Evolutionary conservation across 2,113 vertebrate species (phyloP), one percentile per base, ranked within the genome.

Genomic region (Cricetomys ansorgei): DNA sequence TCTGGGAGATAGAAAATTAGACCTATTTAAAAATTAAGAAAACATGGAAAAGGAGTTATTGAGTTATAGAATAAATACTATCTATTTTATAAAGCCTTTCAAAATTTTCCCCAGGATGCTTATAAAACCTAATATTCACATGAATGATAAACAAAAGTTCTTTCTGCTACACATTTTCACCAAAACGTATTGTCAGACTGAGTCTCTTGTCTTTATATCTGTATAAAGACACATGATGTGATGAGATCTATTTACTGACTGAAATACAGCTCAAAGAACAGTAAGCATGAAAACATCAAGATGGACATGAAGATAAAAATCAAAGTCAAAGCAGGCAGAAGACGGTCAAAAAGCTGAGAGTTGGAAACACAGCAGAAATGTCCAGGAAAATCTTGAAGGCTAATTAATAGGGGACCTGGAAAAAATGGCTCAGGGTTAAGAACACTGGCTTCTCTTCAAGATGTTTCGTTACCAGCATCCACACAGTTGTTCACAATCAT

Each of bases 321-420:
- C 23, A 85, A 73, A 90, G 23, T 29, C 65, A 85, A 37, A 90
- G 23, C 16, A 86, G 88, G 93, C 12, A 5, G 92, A 93, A 94
- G 1, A 11, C 25, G 29, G 0, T 67, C 79, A 88, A 64, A 94
- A 55, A 55, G 37, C 50, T 53, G 0, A 53, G 65, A 88, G 10
- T 23, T 72, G 48, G 88, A 95, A 94, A 90, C 15, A 29, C 7
- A 81, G n/a, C 16, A 88, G 75, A 92, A 93, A 76, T 1, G 8
- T 25, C 12, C 59, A 65, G 23, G 67, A 92, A 37, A 91, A 86
- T 29, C 64, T 57, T 19, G 29, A 85, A 64, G 6, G 70, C 40
- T 91, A 80, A 55, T 27, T 55, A n/a, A 6, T 43, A 16, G 3
- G 25, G 7, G 3, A 13, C 25, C 25, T 83, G 13, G 80, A 43